Evolutionary conservation across 2,113 vertebrate species (phyloP).

Genomic region (Plecturocebus donacophilus): DNA sequence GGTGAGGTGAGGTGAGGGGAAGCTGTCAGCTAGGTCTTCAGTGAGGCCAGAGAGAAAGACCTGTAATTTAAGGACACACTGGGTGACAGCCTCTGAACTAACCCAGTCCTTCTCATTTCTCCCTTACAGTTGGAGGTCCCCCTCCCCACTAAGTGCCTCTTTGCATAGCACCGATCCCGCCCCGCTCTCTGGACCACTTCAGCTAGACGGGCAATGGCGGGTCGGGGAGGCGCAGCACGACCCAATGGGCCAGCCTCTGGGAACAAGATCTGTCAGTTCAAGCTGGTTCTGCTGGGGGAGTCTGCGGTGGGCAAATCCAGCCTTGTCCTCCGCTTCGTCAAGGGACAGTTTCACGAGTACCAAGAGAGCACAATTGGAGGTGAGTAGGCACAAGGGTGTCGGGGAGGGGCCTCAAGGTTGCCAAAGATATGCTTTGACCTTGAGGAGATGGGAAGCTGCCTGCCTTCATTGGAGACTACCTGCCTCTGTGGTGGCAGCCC

Average conservation of each 20-base stretch:
- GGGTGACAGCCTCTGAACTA: not conserved
- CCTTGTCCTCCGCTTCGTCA: slow-evolving; percentile 97
- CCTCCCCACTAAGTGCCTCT: slow-evolving; percentile 80
- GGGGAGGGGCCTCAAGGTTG: not conserved
- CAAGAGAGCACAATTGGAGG: slow-evolving; percentile 99
- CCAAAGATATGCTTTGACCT: not conserved
- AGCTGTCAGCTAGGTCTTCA: not conserved
- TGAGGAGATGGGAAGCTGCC: not conserved
- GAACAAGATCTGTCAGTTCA: slow-evolving; percentile 99
- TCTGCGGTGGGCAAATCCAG: slow-evolving; percentile 98
- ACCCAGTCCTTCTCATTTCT: slow-evolving; percentile 24
- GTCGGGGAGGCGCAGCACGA: slow-evolving; percentile 94
- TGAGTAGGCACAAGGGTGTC: slow-evolving; percentile 75
- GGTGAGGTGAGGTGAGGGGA: not conserved
- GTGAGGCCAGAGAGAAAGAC: not conserved
- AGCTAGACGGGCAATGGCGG: slow-evolving; percentile 88
- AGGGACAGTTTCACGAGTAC: slow-evolving; percentile 99
- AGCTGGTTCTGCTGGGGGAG: slow-evolving; percentile 96
- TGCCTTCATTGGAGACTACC: not conserved
- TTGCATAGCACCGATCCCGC: slow-evolving; percentile 50
- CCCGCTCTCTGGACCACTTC: slow-evolving; percentile 73
- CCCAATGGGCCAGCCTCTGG: slow-evolving; percentile 94
- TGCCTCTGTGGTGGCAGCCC: not conserved
- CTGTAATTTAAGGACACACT: not conserved
- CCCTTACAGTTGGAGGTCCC: slow-evolving; percentile 82